A percentile compares a stretch with the other conserved stretches of the same genome.
Evolutionary conservation across 1,140 invertebrate genomes (phyloP).

Genomic region (Saccostrea glomerata): DNA sequence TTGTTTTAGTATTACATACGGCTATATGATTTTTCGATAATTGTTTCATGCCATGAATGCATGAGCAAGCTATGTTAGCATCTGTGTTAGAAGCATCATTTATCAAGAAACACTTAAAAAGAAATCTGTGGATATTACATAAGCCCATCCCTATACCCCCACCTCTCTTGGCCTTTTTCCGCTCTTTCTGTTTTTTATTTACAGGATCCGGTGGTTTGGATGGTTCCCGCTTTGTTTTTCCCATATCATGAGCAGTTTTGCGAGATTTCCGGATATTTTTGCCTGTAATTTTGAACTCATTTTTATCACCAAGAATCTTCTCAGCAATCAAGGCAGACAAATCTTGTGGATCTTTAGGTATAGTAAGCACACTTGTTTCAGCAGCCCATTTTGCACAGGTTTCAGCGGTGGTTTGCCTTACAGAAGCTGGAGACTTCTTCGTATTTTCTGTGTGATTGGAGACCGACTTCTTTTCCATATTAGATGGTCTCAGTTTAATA

Average conservation of each 20-base stretch:
- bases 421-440: not conserved
- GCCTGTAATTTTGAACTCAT: not conserved
- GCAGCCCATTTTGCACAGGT: not conserved
- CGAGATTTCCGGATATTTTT: not conserved
- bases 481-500: not conserved
- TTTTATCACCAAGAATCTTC: not conserved
- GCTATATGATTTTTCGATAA: no score
- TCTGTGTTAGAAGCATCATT: no score
- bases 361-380: not conserved
- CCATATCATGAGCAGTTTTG: not conserved
- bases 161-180: not conserved
- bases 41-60: no score
- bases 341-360: not conserved
- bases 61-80: no score
- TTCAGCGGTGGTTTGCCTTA: not conserved
- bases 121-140: no score
- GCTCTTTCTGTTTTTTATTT: not conserved
- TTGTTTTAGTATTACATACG: no score
- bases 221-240: not conserved
- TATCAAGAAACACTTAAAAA: no score
- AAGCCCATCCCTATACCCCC: no score
- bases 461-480: not conserved
- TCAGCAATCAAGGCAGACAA: conserved; percentile 4
- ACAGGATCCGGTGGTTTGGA: not conserved
- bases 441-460: no score